Conservation (phyloP, 2,888 invertebrate genomes). For the Agonopterix heracliana region DNA sequence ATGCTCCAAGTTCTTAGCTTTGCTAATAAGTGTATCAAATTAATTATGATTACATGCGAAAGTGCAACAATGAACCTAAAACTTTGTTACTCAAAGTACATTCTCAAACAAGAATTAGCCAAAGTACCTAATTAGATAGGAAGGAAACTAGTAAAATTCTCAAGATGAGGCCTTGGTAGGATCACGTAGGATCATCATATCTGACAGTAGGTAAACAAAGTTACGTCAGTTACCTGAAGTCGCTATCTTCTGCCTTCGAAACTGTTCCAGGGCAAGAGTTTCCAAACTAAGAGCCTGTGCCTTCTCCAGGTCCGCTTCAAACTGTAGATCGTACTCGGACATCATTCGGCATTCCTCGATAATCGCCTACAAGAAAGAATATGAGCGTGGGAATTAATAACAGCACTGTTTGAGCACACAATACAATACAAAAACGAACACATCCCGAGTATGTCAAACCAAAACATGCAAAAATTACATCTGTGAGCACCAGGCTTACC, state of each 20-base stretch:
- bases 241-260: slow-evolving; percentile 81
- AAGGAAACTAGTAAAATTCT: too few relatives aligned
- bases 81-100: too few relatives aligned
- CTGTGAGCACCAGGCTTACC: slow-evolving; percentile 30
- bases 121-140: neutral
- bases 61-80: too few relatives aligned
- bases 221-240: slow-evolving; percentile 65
- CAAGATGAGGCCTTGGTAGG: slow-evolving; percentile 18
- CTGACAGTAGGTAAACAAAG: slow-evolving; percentile 45
- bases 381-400: slow-evolving; percentile 51
- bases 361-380: slow-evolving; percentile 46
- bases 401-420: slow-evolving; percentile 36
- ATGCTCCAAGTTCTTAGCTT: too few relatives aligned
- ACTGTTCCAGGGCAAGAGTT: slow-evolving; percentile 89
- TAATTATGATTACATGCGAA: too few relatives aligned
- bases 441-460: slow-evolving; percentile 21
- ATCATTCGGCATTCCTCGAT: slow-evolving; percentile 45
- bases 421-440: slow-evolving; percentile 34
- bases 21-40: too few relatives aligned
- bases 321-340: slow-evolving; percentile 87
- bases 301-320: slow-evolving; percentile 90
- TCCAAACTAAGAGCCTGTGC: slow-evolving; percentile 92
- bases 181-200: slow-evolving; percentile 31
- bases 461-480: neutral
- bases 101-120: too few relatives aligned